These are phyloP conservation scores for Embiotoca jacksoni DNA, from an alignment of 2,113 vertebrate species.

Conservation along the genomic window DNA sequence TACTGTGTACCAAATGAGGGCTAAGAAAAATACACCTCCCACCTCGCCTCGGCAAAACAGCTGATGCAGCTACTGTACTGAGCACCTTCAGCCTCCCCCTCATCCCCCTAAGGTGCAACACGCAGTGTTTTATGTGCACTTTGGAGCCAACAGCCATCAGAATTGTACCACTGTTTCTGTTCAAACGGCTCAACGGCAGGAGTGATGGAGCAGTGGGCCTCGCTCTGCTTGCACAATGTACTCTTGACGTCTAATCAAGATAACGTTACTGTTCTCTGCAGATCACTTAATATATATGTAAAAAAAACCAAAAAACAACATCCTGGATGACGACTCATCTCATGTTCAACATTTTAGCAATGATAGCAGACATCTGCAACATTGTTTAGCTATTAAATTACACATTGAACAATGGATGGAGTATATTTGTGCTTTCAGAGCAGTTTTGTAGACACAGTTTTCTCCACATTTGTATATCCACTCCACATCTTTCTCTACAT, in stretches of 20 bases:
- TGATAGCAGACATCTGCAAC: not conserved
- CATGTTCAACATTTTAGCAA: not conserved
- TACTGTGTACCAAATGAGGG: slow-evolving; percentile 21
- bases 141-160: slow-evolving; percentile 57
- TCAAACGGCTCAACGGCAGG: slow-evolving; percentile 29
- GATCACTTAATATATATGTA: not conserved
- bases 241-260: slow-evolving; percentile 11
- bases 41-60: slow-evolving; percentile 44
- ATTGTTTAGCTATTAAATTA: not conserved
- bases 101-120: slow-evolving; percentile 54
- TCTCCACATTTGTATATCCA: not conserved
- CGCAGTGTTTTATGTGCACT: slow-evolving; percentile 55
- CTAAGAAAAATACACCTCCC: slow-evolving; percentile 37
- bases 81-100: slow-evolving; percentile 53
- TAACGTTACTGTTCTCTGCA: not conserved
- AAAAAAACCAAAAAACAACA: no score
- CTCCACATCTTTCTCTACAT: not conserved
- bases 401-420: not conserved
- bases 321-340: not conserved
- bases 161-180: slow-evolving; percentile 46
- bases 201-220: slow-evolving; percentile 24
- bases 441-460: not conserved
- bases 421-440: not conserved
- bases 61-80: slow-evolving; percentile 49
- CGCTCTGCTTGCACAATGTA: not conserved